These are phyloP conservation scores for Rhynchomys soricoides DNA, from an alignment of 2,113 vertebrate genomes.

Conservation along the genomic window DNA sequence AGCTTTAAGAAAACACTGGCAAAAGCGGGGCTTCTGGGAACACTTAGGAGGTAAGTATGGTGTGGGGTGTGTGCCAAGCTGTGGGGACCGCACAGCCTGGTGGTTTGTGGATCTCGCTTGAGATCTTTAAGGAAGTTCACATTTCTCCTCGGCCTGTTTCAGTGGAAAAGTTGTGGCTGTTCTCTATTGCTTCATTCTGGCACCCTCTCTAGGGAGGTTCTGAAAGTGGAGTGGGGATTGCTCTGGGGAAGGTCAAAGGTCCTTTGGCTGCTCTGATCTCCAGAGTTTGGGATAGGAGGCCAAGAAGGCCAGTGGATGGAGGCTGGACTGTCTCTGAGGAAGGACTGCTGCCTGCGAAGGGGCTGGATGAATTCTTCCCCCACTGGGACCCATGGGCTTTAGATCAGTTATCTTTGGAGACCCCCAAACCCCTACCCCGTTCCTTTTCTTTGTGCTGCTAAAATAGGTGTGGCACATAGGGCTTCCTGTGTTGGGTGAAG, in stretches of 20 bases:
- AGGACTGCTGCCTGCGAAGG: background rate
- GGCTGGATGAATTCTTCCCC: background rate
- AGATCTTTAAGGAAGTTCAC: background rate
- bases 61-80: background rate
- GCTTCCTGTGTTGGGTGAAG: constrained; percentile 23
- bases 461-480: background rate
- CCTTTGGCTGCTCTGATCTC: background rate
- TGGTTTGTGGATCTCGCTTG: background rate
- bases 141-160: background rate
- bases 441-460: background rate
- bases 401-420: background rate
- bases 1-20: background rate
- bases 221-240: background rate
- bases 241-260: background rate
- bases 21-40: background rate
- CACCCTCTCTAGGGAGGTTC: background rate
- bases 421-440: no score
- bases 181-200: background rate
- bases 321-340: no score
- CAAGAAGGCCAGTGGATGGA: background rate
- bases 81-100: background rate
- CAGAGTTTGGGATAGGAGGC: background rate
- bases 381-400: background rate
- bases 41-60: background rate
- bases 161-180: background rate